A percentile compares a stretch with the other conserved stretches of the same genome.
Conservation (phyloP, 2,113 vertebrate genomes). For the Dasypus novemcinctus region DNA sequence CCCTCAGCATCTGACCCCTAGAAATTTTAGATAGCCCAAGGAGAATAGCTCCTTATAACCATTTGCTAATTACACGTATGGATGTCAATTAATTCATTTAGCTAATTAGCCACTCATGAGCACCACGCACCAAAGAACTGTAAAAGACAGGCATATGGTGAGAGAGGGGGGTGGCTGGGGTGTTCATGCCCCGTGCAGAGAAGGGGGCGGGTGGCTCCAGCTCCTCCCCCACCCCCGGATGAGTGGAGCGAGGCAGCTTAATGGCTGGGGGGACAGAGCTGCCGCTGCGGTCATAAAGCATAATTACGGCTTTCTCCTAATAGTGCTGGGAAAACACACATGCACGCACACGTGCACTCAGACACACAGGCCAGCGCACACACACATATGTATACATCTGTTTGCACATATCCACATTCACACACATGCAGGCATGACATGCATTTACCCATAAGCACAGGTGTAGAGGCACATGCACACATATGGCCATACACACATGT, state of each 20-base stretch:
- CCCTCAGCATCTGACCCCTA: constrained; percentile 78
- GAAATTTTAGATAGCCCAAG: constrained; percentile 83
- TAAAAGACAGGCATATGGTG: constrained; percentile 84
- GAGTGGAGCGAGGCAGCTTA: constrained; percentile 40
- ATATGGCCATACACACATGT: background rate
- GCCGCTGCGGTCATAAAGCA: background rate
- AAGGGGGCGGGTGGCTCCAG: background rate
- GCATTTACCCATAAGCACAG: background rate
- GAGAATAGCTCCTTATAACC: constrained; percentile 86
- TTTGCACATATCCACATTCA: background rate
- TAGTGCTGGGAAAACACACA: constrained; percentile 65
- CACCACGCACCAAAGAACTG: constrained; percentile 85
- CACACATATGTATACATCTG: background rate
- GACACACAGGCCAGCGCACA: background rate
- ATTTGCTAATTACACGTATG: constrained; percentile 86
- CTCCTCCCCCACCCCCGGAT: background rate
- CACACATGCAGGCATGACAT: background rate
- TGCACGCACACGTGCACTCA: fast-evolving
- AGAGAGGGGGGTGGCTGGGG: constrained; percentile 45
- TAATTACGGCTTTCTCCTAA: constrained; percentile 74
- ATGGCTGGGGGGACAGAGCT: constrained; percentile 36
- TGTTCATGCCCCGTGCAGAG: constrained; percentile 38
- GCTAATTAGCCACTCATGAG: constrained; percentile 87
- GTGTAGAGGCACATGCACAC: background rate
- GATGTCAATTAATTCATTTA: constrained; percentile 89